These are phyloP conservation scores for Drosophila nebulosa DNA, from an alignment of 1,140 invertebrate species.

Conservation along the genomic window DNA sequence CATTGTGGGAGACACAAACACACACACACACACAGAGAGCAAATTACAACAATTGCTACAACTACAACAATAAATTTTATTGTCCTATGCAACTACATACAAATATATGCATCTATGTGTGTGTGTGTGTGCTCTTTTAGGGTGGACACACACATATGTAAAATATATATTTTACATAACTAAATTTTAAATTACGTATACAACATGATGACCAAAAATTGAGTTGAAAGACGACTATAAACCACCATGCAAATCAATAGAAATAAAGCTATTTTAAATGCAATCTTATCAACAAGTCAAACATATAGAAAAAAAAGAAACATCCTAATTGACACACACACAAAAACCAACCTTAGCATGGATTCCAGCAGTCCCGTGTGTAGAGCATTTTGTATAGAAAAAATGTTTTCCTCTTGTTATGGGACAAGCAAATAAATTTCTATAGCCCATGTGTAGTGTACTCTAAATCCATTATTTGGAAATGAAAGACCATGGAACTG, in stretches of 20 bases:
- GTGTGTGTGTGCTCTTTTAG: neutral
- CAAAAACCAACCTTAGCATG: neutral
- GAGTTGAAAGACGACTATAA: too few relatives aligned
- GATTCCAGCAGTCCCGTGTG: constrained; percentile 40
- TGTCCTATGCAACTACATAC: constrained; percentile 43
- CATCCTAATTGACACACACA: neutral
- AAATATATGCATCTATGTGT: neutral
- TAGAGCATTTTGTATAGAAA: constrained; percentile 45
- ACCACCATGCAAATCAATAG: too few relatives aligned
- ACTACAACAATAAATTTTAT: constrained; percentile 73
- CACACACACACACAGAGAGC: constrained; percentile 27
- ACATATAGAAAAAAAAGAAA: neutral
- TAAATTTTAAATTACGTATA: neutral
- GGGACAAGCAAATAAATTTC: constrained; percentile 38
- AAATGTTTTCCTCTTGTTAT: constrained; percentile 29
- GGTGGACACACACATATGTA: neutral
- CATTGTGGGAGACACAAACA: constrained; percentile 56
- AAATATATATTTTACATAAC: too few relatives aligned
- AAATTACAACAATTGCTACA: constrained; percentile 67
- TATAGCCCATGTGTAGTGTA: neutral
- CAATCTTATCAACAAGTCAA: too few relatives aligned
- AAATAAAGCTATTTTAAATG: too few relatives aligned
- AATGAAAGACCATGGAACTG: neutral
- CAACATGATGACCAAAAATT: neutral
- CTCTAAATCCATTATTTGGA: neutral